A percentile compares a stretch with the other conserved stretches of the same genome.
Evolutionary conservation across 2,113 vertebrate genomes (phyloP).

Genomic region (Gadus macrocephalus): DNA sequence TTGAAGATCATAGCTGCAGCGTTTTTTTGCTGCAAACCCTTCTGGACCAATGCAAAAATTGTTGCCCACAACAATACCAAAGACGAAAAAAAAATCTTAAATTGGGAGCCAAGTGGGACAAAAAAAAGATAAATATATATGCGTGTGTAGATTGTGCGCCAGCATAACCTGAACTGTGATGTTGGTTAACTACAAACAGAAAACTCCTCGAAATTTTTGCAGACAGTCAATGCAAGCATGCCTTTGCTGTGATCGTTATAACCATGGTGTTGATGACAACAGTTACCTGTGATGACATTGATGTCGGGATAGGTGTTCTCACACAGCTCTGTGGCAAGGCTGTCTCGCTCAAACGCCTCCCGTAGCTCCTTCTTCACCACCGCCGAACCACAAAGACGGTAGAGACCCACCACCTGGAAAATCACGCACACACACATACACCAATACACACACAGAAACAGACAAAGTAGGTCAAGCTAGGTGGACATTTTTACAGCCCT

Average conservation of each 20-base stretch:
- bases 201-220: no score
- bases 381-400: slow-evolving; percentile 92
- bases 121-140: no score
- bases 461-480: slow-evolving; percentile 31
- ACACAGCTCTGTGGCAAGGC: slow-evolving; percentile 80
- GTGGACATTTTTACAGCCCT: slow-evolving; percentile 34
- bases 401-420: slow-evolving; percentile 92
- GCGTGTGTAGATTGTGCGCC: no score
- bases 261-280: neutral
- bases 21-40: no score
- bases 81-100: no score
- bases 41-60: no score
- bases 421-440: slow-evolving; percentile 16
- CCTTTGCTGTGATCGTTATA: no score
- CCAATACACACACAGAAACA: slow-evolving; percentile 10
- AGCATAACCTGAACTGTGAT: no score
- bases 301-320: slow-evolving; percentile 93
- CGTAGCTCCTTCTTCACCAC: slow-evolving; percentile 97
- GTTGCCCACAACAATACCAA: no score
- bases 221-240: neutral
- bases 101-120: no score
- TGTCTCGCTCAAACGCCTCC: slow-evolving; percentile 93
- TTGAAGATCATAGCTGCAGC: no score
- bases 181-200: no score
- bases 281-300: slow-evolving; percentile 96